Conservation (phyloP, 2,888 invertebrate genomes). For the Erpobdella octoculata region DNA sequence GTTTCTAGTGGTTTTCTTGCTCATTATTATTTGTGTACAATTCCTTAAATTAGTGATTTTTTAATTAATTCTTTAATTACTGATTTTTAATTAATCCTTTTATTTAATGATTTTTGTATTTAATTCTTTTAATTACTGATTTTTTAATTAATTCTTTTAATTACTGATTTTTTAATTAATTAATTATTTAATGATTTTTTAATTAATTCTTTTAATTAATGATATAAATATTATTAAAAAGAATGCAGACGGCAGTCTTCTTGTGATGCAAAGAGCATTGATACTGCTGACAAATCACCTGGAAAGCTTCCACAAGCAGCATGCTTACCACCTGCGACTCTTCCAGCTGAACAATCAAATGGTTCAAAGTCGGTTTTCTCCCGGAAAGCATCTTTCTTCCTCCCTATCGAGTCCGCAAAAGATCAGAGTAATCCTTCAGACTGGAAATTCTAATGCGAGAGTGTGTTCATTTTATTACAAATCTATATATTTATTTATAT, state of each 20-base stretch:
- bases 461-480: background rate
- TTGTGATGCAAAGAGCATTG: conserved; percentile 81
- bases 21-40: too few relatives aligned
- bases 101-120: background rate
- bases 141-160: background rate
- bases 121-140: background rate
- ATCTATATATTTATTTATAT: background rate
- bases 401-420: background rate
- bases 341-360: conserved; percentile 73
- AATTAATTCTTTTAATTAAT: background rate
- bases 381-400: background rate
- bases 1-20: too few relatives aligned
- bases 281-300: conserved; percentile 81
- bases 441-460: conserved; percentile 16
- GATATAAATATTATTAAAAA: background rate
- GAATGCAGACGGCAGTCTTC: conserved; percentile 57
- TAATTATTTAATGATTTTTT: background rate
- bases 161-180: background rate
- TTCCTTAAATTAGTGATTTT: too few relatives aligned
- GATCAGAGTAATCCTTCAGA: conserved; percentile 17
- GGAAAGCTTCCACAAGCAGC: conserved; percentile 69
- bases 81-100: background rate
- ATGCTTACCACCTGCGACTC: conserved; percentile 58
- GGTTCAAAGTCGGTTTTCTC: conserved; percentile 10
- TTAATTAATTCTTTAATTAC: too few relatives aligned